phyloP scores from a whole-genome alignment of 2,888 invertebrate genomes.

The Idaea straminata region DNA sequence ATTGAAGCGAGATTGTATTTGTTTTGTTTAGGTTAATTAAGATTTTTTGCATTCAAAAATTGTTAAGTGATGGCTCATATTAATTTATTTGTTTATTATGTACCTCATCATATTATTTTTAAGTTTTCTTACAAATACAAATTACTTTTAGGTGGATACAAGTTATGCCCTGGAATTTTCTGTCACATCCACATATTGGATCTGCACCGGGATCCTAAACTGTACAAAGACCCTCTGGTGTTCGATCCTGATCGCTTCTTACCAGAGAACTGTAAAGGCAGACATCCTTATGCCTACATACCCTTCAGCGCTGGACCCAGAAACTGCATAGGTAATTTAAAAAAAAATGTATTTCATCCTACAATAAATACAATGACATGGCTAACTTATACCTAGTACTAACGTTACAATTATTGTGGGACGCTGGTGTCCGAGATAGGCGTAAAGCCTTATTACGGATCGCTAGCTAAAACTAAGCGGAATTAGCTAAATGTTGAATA shows the following conservation, averaged over 20 bases:
- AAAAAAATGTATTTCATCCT: too few relatives aligned
- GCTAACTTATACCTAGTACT: too few relatives aligned
- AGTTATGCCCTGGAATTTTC: conserved; percentile 68
- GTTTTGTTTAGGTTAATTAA: too few relatives aligned
- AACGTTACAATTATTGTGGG: too few relatives aligned
- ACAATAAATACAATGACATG: too few relatives aligned
- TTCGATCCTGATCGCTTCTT: conserved; percentile 87
- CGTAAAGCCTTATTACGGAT: too few relatives aligned
- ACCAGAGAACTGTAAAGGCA: conserved; percentile 68
- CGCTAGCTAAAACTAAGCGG: too few relatives aligned
- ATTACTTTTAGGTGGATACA: conserved; percentile 47
- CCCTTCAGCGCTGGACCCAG: conserved; percentile 85
- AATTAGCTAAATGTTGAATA: not conserved
- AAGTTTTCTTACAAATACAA: too few relatives aligned
- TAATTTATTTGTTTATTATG: not conserved
- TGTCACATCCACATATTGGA: conserved; percentile 79
- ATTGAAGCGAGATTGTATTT: too few relatives aligned
- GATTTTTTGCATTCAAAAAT: too few relatives aligned
- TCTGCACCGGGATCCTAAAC: conserved; percentile 81
- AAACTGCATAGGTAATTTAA: conserved; percentile 77
- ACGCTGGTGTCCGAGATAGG: too few relatives aligned
- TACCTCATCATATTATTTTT: conserved; percentile 6
- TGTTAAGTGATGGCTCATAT: too few relatives aligned
- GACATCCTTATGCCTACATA: conserved; percentile 83
- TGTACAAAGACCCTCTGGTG: conserved; percentile 82